phyloP scores from a whole-genome alignment of 2,888 invertebrate genomes.

The Frankliniella fusca region DNA sequence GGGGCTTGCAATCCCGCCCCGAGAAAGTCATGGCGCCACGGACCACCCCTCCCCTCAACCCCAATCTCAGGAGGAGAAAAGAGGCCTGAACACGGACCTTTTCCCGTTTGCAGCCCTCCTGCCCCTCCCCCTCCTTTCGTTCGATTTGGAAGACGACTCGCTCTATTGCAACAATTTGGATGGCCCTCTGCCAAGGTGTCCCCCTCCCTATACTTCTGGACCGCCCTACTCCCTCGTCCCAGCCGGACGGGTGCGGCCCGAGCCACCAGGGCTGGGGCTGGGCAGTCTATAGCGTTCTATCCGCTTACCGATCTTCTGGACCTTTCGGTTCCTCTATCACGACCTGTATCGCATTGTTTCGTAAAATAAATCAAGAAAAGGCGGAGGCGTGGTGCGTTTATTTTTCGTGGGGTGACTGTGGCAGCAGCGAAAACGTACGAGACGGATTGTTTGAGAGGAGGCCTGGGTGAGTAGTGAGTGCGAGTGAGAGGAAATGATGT shows the following conservation, averaged over 20 bases:
- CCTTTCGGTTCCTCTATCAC: no score
- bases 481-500: no score
- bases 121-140: background rate
- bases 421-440: no score
- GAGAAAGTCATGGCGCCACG: background rate
- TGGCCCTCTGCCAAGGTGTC: constrained; percentile 7
- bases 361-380: no score
- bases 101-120: background rate
- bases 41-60: background rate
- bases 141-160: background rate
- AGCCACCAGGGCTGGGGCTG: background rate
- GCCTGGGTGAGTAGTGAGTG: no score
- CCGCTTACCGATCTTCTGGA: no score
- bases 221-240: background rate
- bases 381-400: no score
- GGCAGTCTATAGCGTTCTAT: background rate
- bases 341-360: no score
- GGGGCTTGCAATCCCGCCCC: background rate
- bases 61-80: background rate
- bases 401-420: no score
- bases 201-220: background rate
- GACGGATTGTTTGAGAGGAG: no score
- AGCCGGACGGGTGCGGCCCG: background rate
- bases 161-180: constrained; percentile 26
- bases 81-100: background rate